A percentile compares a stretch with the other conserved stretches of the same genome.
Evolutionary conservation across 1,140 invertebrate species (phyloP).

Genomic region (Apis florea): DNA sequence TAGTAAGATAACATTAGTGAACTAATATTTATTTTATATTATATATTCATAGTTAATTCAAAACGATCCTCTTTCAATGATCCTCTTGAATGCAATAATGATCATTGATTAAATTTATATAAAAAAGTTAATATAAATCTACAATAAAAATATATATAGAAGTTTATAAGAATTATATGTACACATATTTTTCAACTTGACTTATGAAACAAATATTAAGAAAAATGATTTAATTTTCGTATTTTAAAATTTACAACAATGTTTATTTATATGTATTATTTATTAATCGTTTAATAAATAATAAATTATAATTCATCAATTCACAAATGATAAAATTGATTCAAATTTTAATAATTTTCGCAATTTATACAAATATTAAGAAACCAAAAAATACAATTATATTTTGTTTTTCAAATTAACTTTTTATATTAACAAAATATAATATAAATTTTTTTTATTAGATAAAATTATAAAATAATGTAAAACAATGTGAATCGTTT

Average conservation of each 20-base stretch:
- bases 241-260: background rate
- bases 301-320: background rate
- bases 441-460: too few species aligned
- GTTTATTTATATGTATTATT: background rate
- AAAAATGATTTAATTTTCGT: background rate
- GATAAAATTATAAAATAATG: background rate
- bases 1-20: background rate
- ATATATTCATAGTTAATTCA: background rate
- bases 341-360: background rate
- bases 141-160: too few species aligned
- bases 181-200: too few species aligned
- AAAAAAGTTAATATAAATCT: too few species aligned
- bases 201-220: too few species aligned
- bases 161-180: too few species aligned
- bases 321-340: background rate
- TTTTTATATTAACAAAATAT: too few species aligned
- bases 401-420: background rate
- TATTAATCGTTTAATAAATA: background rate
- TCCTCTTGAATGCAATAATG: background rate
- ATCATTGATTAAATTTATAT: too few species aligned
- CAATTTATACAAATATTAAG: background rate
- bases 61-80: too few species aligned
- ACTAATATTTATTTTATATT: background rate
- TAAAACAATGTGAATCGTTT: background rate
- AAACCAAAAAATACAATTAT: conserved; percentile 3